Evolutionary conservation across 1,140 invertebrate species (phyloP).

Genomic region (Conopomorpha cramerella): DNA sequence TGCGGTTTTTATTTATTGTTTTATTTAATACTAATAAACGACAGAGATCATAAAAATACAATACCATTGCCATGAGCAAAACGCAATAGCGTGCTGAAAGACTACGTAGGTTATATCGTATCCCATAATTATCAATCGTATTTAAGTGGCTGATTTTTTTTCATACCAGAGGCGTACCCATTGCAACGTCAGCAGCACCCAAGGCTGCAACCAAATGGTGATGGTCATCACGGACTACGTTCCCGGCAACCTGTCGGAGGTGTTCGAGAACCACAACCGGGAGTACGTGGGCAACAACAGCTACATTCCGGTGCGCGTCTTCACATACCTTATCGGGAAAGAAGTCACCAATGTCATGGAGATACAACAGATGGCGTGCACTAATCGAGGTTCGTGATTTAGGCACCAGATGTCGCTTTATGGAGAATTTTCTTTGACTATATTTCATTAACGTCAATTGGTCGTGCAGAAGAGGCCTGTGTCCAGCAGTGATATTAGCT

Average conservation of each 20-base stretch:
- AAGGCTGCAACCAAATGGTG: constrained; percentile 93
- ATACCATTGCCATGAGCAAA: too few relatives aligned
- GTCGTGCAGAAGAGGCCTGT: too few relatives aligned
- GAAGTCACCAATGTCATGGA: constrained; percentile 92
- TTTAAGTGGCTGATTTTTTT: constrained; percentile 3
- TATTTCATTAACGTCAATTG: too few relatives aligned
- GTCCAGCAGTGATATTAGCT: too few relatives aligned
- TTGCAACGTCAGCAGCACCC: constrained; percentile 63
- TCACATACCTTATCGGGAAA: constrained; percentile 95
- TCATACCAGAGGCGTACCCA: constrained; percentile 21
- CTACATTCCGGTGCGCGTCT: constrained; percentile 85
- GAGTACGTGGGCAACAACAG: constrained; percentile 61
- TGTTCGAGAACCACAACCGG: constrained; percentile 87
- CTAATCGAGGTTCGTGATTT: constrained; percentile 77
- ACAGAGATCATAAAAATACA: too few relatives aligned
- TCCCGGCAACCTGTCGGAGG: constrained; percentile 84
- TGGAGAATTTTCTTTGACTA: too few relatives aligned
- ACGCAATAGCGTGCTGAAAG: too few relatives aligned
- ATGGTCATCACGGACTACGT: constrained; percentile 99
- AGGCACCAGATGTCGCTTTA: too few relatives aligned
- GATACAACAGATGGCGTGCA: constrained; percentile 94
- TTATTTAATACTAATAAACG: too few relatives aligned
- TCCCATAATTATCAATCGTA: too few relatives aligned
- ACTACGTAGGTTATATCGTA: too few relatives aligned
- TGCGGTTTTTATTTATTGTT: too few relatives aligned